Conservation (phyloP, 2,113 vertebrate genomes). For the Thryonomys swinderianus region DNA sequence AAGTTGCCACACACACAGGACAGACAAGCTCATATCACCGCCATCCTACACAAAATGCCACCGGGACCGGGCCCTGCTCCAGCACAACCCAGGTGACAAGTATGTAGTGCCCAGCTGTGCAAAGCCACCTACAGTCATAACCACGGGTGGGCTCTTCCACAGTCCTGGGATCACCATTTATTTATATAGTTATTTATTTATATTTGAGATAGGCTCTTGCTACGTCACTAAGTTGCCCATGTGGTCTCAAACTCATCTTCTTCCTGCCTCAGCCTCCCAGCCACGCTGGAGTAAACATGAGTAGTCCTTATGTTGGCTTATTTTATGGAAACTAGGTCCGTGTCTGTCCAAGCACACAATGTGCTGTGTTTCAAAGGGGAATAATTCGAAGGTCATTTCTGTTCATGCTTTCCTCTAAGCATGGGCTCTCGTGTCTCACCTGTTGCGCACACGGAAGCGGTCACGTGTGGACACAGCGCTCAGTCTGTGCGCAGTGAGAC, state of each 20-base stretch:
- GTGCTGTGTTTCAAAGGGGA: background rate
- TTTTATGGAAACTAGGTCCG: background rate
- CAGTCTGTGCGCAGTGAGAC: background rate
- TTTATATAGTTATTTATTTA: background rate
- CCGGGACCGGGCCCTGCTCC: background rate
- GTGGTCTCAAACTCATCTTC: background rate
- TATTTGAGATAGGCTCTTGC: background rate
- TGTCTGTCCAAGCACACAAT: background rate
- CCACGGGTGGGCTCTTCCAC: background rate
- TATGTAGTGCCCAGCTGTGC: background rate
- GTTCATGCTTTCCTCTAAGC: background rate
- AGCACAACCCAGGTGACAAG: background rate
- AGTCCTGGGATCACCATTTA: background rate
- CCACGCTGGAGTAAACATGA: background rate
- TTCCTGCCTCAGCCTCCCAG: background rate
- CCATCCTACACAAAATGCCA: background rate
- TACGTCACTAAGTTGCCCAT: background rate
- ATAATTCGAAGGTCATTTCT: background rate
- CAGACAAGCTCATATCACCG: accelerated
- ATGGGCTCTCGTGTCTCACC: background rate
- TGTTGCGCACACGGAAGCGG: background rate
- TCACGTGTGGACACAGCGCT: background rate
- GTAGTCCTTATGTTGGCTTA: background rate
- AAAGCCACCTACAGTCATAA: background rate
- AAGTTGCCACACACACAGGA: background rate